Percentiles rank a stretch among this genome's conserved stretches.
phyloP scores from a whole-genome alignment of 1,140 invertebrate genomes.

The Pseudomyrmex dendroicus region DNA sequence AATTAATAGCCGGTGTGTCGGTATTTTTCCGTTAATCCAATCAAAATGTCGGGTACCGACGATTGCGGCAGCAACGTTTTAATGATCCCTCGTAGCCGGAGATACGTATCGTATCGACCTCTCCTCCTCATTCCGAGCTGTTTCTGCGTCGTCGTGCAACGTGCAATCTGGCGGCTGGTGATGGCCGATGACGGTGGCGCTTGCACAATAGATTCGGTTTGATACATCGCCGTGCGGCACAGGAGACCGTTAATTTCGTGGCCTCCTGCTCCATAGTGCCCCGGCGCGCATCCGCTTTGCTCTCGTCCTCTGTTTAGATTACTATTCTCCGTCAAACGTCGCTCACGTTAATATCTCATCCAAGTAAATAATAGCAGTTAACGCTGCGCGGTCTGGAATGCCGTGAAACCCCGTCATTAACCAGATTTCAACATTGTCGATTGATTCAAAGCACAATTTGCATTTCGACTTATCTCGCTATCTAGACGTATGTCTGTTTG shows the following conservation, averaged over 20 bases:
- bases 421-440: constrained; percentile 46
- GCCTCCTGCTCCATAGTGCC: constrained; percentile 72
- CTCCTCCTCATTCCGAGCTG: constrained; percentile 63
- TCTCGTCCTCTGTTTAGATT: constrained; percentile 53
- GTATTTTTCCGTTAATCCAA: constrained; percentile 41
- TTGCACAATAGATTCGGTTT: constrained; percentile 80
- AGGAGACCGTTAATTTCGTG: constrained; percentile 80
- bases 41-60: constrained; percentile 27
- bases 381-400: constrained; percentile 13
- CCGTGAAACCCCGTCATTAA: constrained; percentile 48
- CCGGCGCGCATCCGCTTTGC: constrained; percentile 33
- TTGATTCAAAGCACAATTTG: constrained; percentile 26
- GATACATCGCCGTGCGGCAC: constrained; percentile 73
- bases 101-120: constrained; percentile 63
- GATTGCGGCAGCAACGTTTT: constrained; percentile 40
- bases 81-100: constrained; percentile 57
- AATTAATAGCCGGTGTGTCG: not conserved
- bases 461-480: constrained; percentile 34
- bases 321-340: constrained; percentile 64
- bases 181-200: constrained; percentile 65
- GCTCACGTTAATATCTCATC: constrained; percentile 72
- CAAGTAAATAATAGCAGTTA: constrained; percentile 69
- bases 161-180: constrained; percentile 64
- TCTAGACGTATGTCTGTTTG: not conserved
- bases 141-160: constrained; percentile 59